Conservation (phyloP, 2,888 invertebrate genomes). For the Drosophila paracracens region DNA sequence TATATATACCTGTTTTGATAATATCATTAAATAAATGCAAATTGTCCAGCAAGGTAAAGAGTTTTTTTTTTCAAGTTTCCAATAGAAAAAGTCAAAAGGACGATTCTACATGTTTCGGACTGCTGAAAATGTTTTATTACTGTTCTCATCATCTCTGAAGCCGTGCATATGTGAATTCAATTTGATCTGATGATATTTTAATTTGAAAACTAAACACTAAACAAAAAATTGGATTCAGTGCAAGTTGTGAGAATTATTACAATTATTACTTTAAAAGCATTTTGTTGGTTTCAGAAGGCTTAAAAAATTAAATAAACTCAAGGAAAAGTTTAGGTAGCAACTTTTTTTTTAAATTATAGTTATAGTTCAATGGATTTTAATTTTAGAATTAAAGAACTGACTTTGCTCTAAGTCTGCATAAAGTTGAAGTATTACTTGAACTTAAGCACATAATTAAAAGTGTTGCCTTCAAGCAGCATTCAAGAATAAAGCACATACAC, state of each 20-base stretch:
- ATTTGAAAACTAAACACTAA: constrained; percentile 1
- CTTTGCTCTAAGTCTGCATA: constrained; percentile 3
- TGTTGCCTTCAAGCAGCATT: constrained; percentile 29
- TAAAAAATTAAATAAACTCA: neutral
- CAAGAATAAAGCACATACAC: constrained; percentile 15
- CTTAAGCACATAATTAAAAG: constrained; percentile 64
- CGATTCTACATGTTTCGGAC: constrained; percentile 15
- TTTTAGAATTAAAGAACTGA: constrained; percentile 21
- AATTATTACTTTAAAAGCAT: neutral
- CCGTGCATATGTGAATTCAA: constrained; percentile 29
- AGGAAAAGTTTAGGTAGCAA: neutral
- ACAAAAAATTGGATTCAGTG: neutral
- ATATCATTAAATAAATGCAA: neutral
- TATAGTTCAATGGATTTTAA: constrained; percentile 4
- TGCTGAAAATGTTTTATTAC: neutral
- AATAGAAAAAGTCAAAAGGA: constrained; percentile 10
- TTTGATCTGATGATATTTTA: constrained; percentile 14
- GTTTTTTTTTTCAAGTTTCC: constrained; percentile 5
- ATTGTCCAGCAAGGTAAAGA: neutral
- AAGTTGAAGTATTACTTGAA: constrained; percentile 10
- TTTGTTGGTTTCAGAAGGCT: neutral
- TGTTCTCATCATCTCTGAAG: neutral
- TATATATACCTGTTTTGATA: neutral
- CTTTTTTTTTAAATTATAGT: neutral
- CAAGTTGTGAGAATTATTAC: neutral